phyloP scores from a whole-genome alignment of 2,113 vertebrate genomes.

The Passer domesticus region DNA sequence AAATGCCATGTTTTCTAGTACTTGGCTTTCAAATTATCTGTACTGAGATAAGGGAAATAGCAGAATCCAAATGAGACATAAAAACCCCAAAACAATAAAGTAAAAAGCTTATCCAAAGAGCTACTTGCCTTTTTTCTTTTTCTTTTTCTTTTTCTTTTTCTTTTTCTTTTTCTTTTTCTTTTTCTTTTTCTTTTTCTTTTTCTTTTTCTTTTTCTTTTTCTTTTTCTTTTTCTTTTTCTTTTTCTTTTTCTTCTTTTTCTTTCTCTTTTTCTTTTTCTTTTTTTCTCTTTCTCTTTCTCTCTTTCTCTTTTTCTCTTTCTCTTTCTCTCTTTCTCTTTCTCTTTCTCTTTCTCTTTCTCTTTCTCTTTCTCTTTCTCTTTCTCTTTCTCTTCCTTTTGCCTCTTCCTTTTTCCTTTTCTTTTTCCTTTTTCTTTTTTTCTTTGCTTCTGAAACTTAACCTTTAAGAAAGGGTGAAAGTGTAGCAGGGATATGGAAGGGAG shows the following conservation, averaged over 20 bases:
- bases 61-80: background rate
- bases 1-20: background rate
- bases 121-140: rapidly evolving
- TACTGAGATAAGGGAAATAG: background rate
- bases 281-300: rapidly evolving
- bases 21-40: background rate
- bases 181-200: too few relatives aligned
- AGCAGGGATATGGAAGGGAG: background rate
- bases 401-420: rapidly evolving
- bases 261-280: background rate
- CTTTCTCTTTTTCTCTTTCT: too few relatives aligned
- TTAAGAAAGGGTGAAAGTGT: background rate
- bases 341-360: rapidly evolving
- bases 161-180: rapidly evolving
- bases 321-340: rapidly evolving
- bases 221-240: too few relatives aligned
- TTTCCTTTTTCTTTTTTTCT: background rate
- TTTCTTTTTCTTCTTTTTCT: rapidly evolving
- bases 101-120: background rate
- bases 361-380: too few relatives aligned
- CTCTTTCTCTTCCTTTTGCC: rapidly evolving
- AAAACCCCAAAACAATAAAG: background rate
- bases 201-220: rapidly evolving
- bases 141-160: rapidly evolving
- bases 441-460: background rate